Percentiles rank a stretch among this genome's conserved stretches.
Evolutionary conservation across 2,113 vertebrate genomes (phyloP).

Genomic region (Tursiops truncatus): DNA sequence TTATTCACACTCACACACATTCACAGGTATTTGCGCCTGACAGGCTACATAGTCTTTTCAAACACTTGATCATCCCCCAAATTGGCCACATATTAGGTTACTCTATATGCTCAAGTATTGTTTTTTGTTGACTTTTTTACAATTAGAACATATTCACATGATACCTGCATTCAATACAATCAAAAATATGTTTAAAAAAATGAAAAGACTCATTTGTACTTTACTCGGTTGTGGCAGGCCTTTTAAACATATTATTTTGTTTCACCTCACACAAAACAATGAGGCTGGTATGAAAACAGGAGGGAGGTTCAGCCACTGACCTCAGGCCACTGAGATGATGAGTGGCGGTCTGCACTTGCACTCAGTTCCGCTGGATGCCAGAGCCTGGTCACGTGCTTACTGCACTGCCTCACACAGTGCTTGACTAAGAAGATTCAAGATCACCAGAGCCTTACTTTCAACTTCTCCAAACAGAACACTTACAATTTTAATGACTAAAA

Average conservation of each 20-base stretch:
- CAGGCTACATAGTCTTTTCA: background rate
- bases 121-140: background rate
- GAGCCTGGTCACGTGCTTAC: too few relatives aligned
- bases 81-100: background rate
- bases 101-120: background rate
- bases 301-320: background rate
- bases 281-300: background rate
- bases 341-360: background rate
- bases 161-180: background rate
- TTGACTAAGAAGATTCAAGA: background rate
- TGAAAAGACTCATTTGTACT: background rate
- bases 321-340: background rate
- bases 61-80: background rate
- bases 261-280: background rate
- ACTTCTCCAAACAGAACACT: background rate
- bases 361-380: background rate
- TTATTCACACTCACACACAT: background rate
- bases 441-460: background rate
- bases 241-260: background rate
- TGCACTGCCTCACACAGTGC: background rate
- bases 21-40: background rate
- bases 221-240: background rate
- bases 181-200: background rate
- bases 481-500: background rate
- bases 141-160: background rate